phyloP scores from a whole-genome alignment of 2,113 vertebrate genomes.

The Pluvianellus socialis region DNA sequence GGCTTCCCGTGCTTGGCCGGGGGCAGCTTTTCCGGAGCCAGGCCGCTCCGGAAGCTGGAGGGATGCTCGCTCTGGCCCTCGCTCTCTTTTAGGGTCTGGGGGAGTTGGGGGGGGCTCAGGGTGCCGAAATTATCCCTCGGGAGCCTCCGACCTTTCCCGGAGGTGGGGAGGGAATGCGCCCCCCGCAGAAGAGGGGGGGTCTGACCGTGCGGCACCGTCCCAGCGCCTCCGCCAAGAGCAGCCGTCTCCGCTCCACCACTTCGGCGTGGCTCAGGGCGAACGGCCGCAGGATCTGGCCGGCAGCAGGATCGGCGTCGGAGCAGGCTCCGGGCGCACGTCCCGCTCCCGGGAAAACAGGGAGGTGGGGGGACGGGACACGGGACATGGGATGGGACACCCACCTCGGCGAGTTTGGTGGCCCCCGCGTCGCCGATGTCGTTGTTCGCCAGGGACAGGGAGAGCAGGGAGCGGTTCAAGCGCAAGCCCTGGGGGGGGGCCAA shows the following conservation, averaged over 20 bases:
- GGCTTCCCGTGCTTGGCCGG: slow-evolving; percentile 42
- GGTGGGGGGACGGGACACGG: no score
- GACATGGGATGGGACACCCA: not conserved
- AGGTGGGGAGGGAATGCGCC: no score
- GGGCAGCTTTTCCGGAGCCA: slow-evolving; percentile 28
- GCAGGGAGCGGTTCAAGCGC: slow-evolving; percentile 82
- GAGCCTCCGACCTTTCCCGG: not conserved
- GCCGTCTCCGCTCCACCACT: slow-evolving; percentile 80
- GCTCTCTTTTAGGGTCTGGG: slow-evolving; percentile 5
- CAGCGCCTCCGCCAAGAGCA: slow-evolving; percentile 64
- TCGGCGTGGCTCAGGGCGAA: slow-evolving; percentile 83
- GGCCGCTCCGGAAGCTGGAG: not conserved
- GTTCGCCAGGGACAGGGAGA: slow-evolving; percentile 82
- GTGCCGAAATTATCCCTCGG: no score
- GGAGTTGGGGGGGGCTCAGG: not conserved
- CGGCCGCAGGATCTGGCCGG: slow-evolving; percentile 75
- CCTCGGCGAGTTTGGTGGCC: slow-evolving; percentile 79
- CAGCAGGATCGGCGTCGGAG: not conserved
- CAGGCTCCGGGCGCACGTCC: fast-evolving
- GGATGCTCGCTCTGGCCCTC: slow-evolving; percentile 46
- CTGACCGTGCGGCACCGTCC: not conserved
- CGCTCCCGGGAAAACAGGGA: fast-evolving
- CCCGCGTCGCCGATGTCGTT: slow-evolving; percentile 84
- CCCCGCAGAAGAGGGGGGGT: not conserved
- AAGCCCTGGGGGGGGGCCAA: slow-evolving; percentile 78